Percentiles rank a stretch among this genome's conserved stretches.
Conservation (phyloP, 2,113 vertebrate species). For the Corvus hawaiiensis region DNA sequence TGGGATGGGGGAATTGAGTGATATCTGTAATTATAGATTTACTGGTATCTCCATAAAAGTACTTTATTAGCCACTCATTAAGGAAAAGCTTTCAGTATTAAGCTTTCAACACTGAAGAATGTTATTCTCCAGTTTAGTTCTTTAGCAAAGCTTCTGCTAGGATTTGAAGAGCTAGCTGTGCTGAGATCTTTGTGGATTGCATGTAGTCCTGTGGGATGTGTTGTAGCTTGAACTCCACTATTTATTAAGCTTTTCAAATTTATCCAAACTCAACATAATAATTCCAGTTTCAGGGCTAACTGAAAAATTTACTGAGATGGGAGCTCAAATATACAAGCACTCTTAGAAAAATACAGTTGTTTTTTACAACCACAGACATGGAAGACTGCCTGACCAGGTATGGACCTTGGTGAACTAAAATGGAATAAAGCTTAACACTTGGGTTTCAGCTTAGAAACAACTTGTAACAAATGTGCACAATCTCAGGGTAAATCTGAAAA, state of each 20-base stretch:
- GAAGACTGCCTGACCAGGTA: not conserved
- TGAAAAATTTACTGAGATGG: not conserved
- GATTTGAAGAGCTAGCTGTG: not conserved
- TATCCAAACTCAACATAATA: not conserved
- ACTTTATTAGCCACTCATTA: not conserved
- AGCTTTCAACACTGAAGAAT: not conserved
- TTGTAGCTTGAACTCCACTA: not conserved
- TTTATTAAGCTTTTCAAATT: not conserved
- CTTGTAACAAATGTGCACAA: not conserved
- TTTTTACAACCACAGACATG: not conserved
- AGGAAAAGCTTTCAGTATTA: not conserved
- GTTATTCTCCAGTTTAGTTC: not conserved
- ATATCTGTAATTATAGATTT: not conserved
- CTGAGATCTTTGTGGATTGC: not conserved
- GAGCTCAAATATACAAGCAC: not conserved
- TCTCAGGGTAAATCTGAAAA: conserved; percentile 15
- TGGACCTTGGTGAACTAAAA: not conserved
- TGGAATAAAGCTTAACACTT: not conserved
- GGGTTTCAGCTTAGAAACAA: not conserved
- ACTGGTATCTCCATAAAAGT: not conserved
- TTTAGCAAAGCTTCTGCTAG: not conserved
- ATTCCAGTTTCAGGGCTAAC: not conserved
- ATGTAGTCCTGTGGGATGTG: not conserved
- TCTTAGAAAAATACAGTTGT: not conserved
- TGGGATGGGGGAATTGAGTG: not conserved